Evolutionary conservation across 2,797 vertebrate species (phyloP).

Genomic region (Pangasius djambal): DNA sequence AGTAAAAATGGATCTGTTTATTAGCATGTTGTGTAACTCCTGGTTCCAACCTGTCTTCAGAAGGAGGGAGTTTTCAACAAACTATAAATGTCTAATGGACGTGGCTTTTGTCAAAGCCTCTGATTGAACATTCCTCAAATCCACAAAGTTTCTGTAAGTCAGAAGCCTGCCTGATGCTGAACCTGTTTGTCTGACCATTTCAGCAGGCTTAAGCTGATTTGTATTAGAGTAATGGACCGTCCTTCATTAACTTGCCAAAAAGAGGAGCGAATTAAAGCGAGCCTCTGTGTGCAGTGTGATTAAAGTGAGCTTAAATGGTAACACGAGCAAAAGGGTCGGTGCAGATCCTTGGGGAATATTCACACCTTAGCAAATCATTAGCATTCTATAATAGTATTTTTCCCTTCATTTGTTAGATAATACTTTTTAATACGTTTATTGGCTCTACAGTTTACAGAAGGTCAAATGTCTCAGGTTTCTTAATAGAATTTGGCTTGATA

Average conservation of each 20-base stretch:
- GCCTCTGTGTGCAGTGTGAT: slow-evolving; percentile 43
- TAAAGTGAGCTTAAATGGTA: slow-evolving; percentile 50
- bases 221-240: slow-evolving; percentile 55
- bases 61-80: slow-evolving; percentile 16
- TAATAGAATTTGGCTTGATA: slow-evolving; percentile 20
- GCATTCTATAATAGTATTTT: slow-evolving; percentile 50
- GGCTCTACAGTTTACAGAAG: background rate
- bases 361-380: slow-evolving; percentile 55
- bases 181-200: slow-evolving; percentile 42
- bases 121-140: background rate
- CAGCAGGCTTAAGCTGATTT: slow-evolving; percentile 49
- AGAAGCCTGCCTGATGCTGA: background rate
- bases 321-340: slow-evolving; percentile 45
- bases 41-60: background rate
- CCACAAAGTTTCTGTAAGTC: slow-evolving; percentile 10
- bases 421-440: slow-evolving; percentile 43
- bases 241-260: slow-evolving; percentile 47
- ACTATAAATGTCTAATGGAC: slow-evolving; percentile 22
- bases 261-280: slow-evolving; percentile 58
- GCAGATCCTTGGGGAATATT: slow-evolving; percentile 34
- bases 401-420: slow-evolving; percentile 50
- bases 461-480: slow-evolving; percentile 22
- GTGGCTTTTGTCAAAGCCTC: slow-evolving; percentile 2
- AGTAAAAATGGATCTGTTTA: slow-evolving; percentile 31
- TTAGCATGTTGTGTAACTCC: slow-evolving; percentile 24